Percentiles rank a stretch among this genome's conserved stretches.
These are phyloP conservation scores for Neosalanx taihuensis DNA, from an alignment of 2,797 vertebrate species.

Conservation along the genomic window DNA sequence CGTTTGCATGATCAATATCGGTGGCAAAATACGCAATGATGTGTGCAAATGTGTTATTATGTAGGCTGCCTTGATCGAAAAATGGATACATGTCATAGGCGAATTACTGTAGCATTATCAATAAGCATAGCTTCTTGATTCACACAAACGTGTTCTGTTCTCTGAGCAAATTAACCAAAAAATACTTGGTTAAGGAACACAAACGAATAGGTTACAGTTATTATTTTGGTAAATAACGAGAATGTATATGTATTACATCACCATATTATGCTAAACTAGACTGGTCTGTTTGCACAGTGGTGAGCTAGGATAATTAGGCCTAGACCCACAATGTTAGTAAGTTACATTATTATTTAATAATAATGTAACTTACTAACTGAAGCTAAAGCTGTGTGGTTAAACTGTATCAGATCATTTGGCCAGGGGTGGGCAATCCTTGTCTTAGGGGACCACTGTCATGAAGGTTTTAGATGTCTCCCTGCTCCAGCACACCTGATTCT, in stretches of 20 bases:
- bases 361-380: too few relatives aligned
- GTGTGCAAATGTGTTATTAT: background rate
- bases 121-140: background rate
- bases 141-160: background rate
- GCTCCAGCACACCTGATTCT: too few relatives aligned
- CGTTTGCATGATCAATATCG: conserved; percentile 21
- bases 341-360: too few relatives aligned
- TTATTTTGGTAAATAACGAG: background rate
- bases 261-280: background rate
- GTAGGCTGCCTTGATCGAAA: background rate
- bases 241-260: background rate
- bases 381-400: too few relatives aligned
- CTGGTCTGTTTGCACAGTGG: background rate
- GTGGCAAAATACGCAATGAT: background rate
- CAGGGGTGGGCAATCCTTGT: too few relatives aligned
- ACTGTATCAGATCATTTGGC: too few relatives aligned
- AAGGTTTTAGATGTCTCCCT: too few relatives aligned
- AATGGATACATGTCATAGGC: background rate
- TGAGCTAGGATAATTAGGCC: background rate
- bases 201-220: background rate
- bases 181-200: background rate
- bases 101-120: background rate
- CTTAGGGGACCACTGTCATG: too few relatives aligned
- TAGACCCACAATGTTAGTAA: background rate
- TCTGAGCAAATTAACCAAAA: background rate